These are phyloP conservation scores for Drosophila aff. DNA, from an alignment of 1,140 invertebrate species.

Conservation along the genomic window DNA sequence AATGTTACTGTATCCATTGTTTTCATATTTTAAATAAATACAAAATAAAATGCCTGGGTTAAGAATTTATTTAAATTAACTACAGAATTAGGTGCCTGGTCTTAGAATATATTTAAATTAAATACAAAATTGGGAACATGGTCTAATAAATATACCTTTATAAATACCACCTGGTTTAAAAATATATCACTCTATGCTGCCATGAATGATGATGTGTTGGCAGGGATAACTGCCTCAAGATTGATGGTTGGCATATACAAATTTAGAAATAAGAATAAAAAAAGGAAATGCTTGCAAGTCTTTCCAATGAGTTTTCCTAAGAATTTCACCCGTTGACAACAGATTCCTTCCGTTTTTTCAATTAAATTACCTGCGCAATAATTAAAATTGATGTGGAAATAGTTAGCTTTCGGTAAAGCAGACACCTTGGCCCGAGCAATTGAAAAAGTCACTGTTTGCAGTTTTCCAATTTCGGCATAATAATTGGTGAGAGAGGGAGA, in stretches of 20 bases:
- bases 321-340: slow-evolving; percentile 1
- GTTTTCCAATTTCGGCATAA: slow-evolving; percentile 38
- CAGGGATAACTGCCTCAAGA: slow-evolving; percentile 9
- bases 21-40: not conserved
- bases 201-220: slow-evolving; percentile 12
- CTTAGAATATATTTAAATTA: not conserved
- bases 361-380: slow-evolving; percentile 20
- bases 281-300: not conserved
- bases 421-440: not conserved
- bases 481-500: slow-evolving; percentile 20
- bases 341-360: not conserved
- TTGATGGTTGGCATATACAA: slow-evolving; percentile 1
- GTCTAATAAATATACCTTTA: too few species aligned
- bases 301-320: not conserved
- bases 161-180: not conserved
- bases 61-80: not conserved
- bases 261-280: not conserved
- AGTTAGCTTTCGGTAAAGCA: slow-evolving; percentile 5
- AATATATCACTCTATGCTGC: not conserved
- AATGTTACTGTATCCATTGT: not conserved
- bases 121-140: not conserved
- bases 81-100: too few species aligned
- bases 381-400: slow-evolving; percentile 47
- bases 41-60: not conserved
- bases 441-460: slow-evolving; percentile 19